Evolutionary conservation across 2,113 vertebrate species (phyloP).

Genomic region (Thinocorus orbignyianus): DNA sequence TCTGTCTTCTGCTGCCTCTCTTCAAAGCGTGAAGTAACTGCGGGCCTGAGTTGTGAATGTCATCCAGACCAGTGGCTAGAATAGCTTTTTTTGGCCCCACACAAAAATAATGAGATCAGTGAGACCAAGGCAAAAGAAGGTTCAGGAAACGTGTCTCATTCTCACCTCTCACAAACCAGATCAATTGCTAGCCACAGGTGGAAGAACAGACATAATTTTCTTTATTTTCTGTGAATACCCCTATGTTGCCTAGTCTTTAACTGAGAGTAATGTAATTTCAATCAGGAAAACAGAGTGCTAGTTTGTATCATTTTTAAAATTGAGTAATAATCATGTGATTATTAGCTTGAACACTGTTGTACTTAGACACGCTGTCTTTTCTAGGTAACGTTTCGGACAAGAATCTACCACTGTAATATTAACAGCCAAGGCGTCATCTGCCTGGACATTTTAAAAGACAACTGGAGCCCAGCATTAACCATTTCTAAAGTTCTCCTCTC

Average conservation of each 20-base stretch:
- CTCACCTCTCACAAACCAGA: background rate
- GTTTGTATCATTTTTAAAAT: background rate
- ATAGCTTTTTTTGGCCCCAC: background rate
- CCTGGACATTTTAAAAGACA: slow-evolving; percentile 96
- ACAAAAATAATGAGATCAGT: background rate
- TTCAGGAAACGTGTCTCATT: background rate
- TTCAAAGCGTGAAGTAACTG: background rate
- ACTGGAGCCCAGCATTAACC: slow-evolving; percentile 96
- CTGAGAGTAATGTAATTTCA: background rate
- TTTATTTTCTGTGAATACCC: background rate
- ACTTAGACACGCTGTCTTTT: background rate
- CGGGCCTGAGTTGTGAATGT: background rate
- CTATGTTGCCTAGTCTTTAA: background rate
- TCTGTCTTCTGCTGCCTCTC: background rate
- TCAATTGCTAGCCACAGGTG: background rate
- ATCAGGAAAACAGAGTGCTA: background rate
- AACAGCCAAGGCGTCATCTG: slow-evolving; percentile 98
- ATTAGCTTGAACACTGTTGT: background rate
- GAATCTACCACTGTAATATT: slow-evolving; percentile 98
- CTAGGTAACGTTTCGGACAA: slow-evolving; percentile 93
- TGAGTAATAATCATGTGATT: background rate
- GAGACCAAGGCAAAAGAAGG: background rate
- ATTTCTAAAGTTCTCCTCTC: slow-evolving; percentile 97
- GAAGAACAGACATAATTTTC: background rate
- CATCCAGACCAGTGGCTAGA: background rate